These are phyloP conservation scores for Zaprionus ghesquierei DNA, from an alignment of 1,140 invertebrate genomes.

Conservation along the genomic window DNA sequence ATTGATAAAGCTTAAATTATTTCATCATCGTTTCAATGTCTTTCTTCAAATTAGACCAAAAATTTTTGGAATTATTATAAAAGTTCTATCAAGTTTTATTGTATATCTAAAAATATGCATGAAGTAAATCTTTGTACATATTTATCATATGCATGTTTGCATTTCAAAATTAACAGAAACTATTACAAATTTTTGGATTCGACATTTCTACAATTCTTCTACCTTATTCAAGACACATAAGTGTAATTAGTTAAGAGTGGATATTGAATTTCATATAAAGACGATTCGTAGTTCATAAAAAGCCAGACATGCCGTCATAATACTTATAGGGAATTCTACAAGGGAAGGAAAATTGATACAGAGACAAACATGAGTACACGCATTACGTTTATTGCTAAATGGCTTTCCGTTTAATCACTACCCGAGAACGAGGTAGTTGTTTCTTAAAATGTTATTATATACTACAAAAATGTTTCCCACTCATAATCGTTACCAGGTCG, in stretches of 20 bases:
- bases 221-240: too few species aligned
- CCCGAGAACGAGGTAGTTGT: neutral
- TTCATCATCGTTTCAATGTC: neutral
- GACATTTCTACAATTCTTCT: too few species aligned
- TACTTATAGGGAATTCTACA: conserved; percentile 1
- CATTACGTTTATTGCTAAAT: neutral
- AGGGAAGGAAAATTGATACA: neutral
- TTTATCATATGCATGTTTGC: too few species aligned
- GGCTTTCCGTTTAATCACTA: neutral
- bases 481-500: neutral
- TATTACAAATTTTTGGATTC: too few species aligned
- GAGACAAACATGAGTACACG: neutral
- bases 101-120: neutral
- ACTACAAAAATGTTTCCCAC: neutral
- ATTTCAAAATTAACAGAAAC: too few species aligned
- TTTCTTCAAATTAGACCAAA: neutral
- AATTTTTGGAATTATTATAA: neutral
- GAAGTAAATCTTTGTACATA: too few species aligned
- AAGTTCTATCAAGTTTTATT: neutral
- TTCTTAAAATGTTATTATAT: neutral
- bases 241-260: too few species aligned
- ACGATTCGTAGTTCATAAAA: neutral
- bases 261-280: neutral
- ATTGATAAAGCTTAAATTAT: neutral
- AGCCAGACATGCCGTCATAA: neutral